These are phyloP conservation scores for Elaphurus davidianus DNA, from an alignment of 2,113 vertebrate genomes.

Conservation along the genomic window DNA sequence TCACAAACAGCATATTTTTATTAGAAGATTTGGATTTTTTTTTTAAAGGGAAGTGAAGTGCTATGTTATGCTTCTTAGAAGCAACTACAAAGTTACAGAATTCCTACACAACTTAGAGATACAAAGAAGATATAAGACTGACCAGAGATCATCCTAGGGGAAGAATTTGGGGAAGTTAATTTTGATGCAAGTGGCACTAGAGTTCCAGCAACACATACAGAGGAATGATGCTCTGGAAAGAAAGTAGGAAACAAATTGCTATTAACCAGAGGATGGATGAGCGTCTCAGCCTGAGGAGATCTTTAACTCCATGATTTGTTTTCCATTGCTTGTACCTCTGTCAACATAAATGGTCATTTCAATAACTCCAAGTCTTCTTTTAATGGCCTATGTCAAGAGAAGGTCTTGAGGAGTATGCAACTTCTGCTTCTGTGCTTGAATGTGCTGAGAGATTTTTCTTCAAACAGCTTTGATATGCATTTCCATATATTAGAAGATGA, in stretches of 20 bases:
- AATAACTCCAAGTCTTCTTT: constrained; percentile 83
- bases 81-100: not conserved
- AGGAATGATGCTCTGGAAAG: constrained; percentile 70
- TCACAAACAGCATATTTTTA: not conserved
- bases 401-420: constrained; percentile 80
- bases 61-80: constrained; percentile 19
- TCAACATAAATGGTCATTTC: constrained; percentile 89
- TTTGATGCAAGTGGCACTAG: constrained; percentile 58
- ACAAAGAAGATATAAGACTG: constrained; percentile 60
- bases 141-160: not conserved
- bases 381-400: constrained; percentile 81
- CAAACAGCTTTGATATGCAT: constrained; percentile 89
- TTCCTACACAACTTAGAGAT: not conserved
- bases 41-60: not conserved
- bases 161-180: constrained; percentile 61
- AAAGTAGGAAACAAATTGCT: constrained; percentile 40
- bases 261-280: not conserved
- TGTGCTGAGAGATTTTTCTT: constrained; percentile 85
- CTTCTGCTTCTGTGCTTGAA: constrained; percentile 86
- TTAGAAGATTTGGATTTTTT: not conserved
- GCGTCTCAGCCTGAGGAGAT: constrained; percentile 20
- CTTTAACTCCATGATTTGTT: constrained; percentile 76
- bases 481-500: constrained; percentile 88
- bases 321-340: constrained; percentile 84
- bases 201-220: constrained; percentile 60